phyloP scores from a whole-genome alignment of 2,113 vertebrate genomes.

The Gadus chalcogrammus region DNA sequence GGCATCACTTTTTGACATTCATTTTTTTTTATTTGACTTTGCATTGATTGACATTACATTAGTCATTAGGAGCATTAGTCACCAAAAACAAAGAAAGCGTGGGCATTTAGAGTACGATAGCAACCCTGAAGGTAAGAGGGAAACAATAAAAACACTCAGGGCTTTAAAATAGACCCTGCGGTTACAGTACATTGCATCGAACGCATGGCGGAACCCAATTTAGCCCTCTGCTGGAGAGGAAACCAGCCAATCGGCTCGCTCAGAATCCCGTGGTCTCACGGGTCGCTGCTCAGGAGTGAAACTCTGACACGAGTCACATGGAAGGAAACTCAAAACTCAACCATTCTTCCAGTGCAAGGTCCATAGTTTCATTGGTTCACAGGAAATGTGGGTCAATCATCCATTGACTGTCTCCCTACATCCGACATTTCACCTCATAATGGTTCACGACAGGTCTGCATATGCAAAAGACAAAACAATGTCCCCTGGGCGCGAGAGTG shows the following conservation, averaged over 20 bases:
- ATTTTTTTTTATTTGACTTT: constrained; percentile 28
- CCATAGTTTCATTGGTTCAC: constrained; percentile 67
- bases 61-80: neutral
- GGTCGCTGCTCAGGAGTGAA: constrained; percentile 50
- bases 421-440: neutral
- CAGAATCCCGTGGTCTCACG: neutral
- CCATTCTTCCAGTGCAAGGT: constrained; percentile 72
- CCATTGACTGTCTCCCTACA: too few relatives aligned
- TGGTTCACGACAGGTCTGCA: constrained; percentile 31
- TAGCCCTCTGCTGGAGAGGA: neutral
- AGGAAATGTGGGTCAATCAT: too few relatives aligned
- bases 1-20: neutral
- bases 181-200: neutral
- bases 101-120: neutral
- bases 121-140: neutral
- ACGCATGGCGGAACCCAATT: neutral
- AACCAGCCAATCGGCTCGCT: neutral
- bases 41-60: constrained; percentile 34
- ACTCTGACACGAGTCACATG: constrained; percentile 77
- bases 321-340: constrained; percentile 61
- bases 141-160: neutral
- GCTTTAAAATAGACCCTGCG: neutral
- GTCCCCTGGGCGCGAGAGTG: constrained; percentile 23
- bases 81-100: neutral
- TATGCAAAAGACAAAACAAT: neutral